Percentiles rank a stretch among this genome's conserved stretches.
phyloP scores from a whole-genome alignment of 2,113 vertebrate genomes.

The Neolamprologus sp. region DNA sequence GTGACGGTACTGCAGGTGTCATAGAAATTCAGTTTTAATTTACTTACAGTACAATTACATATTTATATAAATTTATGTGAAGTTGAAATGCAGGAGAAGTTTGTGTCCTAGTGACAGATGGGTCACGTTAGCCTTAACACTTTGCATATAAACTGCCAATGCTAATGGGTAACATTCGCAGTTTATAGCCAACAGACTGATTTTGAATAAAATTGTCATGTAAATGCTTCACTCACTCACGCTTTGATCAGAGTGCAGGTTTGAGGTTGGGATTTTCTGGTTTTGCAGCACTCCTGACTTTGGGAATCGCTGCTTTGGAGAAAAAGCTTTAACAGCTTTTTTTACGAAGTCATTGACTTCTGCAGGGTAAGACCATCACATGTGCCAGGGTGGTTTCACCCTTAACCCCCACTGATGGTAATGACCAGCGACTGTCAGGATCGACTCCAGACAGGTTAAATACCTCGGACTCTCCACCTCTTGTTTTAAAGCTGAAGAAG shows the following conservation, averaged over 20 bases:
- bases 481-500: neutral
- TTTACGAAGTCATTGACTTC: neutral
- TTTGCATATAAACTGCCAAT: neutral
- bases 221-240: neutral
- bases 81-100: neutral
- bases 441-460: neutral
- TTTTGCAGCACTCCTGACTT: neutral
- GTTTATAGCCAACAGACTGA: neutral
- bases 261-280: neutral
- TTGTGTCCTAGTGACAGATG: neutral
- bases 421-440: neutral
- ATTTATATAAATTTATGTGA: neutral
- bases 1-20: neutral
- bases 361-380: neutral
- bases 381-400: neutral
- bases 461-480: neutral
- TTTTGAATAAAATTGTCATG: neutral
- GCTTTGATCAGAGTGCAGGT: neutral
- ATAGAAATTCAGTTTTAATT: neutral
- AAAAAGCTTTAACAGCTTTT: neutral
- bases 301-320: neutral
- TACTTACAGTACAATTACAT: neutral
- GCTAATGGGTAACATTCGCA: neutral
- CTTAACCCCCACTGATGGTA: neutral
- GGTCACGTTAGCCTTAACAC: neutral